These are phyloP conservation scores for Reticulitermes lucifugus DNA, from an alignment of 2,888 invertebrate genomes.

Conservation along the genomic window DNA sequence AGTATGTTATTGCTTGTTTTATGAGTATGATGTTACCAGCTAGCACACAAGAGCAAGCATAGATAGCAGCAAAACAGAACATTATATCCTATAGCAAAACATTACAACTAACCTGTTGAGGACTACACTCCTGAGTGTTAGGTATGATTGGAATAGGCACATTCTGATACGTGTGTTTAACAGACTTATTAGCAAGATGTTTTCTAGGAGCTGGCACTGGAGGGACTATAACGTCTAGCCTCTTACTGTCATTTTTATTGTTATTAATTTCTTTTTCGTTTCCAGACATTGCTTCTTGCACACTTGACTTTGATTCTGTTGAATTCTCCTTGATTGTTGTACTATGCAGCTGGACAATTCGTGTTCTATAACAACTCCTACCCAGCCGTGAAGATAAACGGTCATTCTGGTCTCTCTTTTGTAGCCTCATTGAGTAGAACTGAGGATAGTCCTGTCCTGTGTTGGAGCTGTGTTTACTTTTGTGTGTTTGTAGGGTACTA, in stretches of 20 bases:
- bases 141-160: conserved; percentile 65
- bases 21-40: too few relatives aligned
- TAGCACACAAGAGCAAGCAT: conserved; percentile 28
- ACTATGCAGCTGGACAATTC: conserved; percentile 49
- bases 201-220: conserved; percentile 58
- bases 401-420: conserved; percentile 49
- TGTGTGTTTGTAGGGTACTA: conserved; percentile 20
- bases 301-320: conserved; percentile 46
- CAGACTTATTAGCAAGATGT: conserved; percentile 49
- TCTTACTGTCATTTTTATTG: conserved; percentile 29
- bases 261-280: conserved; percentile 34
- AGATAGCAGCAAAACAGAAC: conserved; percentile 23
- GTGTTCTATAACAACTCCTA: conserved; percentile 11
- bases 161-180: conserved; percentile 67
- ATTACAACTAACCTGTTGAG: conserved; percentile 46
- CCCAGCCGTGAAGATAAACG: not conserved
- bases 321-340: conserved; percentile 54
- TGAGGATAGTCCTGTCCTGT: conserved; percentile 54
- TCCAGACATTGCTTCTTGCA: conserved; percentile 6
- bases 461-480: conserved; percentile 2
- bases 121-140: conserved; percentile 42
- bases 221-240: conserved; percentile 18
- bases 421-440: conserved; percentile 57
- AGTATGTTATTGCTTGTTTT: too few relatives aligned
- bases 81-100: conserved; percentile 4